Conservation (phyloP, 1,140 invertebrate genomes). For the Drosophila sucinea region DNA sequence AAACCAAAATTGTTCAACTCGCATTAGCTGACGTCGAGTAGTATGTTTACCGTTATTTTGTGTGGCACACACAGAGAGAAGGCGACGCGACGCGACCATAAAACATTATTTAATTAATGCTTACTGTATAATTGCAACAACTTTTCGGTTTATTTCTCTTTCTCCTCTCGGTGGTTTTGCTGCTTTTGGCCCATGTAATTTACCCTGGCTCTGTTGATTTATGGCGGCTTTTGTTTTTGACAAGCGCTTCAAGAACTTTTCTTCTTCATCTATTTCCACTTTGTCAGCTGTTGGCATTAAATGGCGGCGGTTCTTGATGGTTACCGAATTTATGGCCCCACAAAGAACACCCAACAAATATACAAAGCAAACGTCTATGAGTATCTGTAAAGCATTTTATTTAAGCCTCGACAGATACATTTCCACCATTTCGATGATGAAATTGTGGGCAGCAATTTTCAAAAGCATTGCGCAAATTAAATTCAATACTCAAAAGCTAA, state of each 20-base stretch:
- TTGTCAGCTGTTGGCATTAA: slow-evolving; percentile 30
- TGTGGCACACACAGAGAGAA: slow-evolving; percentile 18
- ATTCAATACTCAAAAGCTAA: background rate
- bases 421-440: background rate
- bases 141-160: slow-evolving; percentile 5
- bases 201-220: slow-evolving; percentile 61
- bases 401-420: background rate
- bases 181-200: slow-evolving; percentile 44
- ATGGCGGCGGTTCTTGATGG: slow-evolving; percentile 34
- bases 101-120: slow-evolving; percentile 78
- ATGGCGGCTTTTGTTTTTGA: slow-evolving; percentile 66
- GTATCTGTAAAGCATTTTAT: background rate
- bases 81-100: slow-evolving; percentile 44
- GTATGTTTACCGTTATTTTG: slow-evolving; percentile 59
- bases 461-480: background rate
- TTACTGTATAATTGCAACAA: slow-evolving; percentile 59
- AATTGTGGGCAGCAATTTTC: background rate
- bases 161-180: slow-evolving; percentile 27
- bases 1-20: slow-evolving; percentile 30
- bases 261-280: slow-evolving; percentile 19
- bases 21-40: slow-evolving; percentile 52
- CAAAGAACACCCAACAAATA: background rate
- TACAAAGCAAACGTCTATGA: background rate
- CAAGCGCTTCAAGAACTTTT: slow-evolving; percentile 57
- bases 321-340: slow-evolving; percentile 48